A percentile compares a stretch with the other conserved stretches of the same genome.
Conservation (phyloP, 2,797 vertebrate species). For the Gymnothorax reevesii region DNA sequence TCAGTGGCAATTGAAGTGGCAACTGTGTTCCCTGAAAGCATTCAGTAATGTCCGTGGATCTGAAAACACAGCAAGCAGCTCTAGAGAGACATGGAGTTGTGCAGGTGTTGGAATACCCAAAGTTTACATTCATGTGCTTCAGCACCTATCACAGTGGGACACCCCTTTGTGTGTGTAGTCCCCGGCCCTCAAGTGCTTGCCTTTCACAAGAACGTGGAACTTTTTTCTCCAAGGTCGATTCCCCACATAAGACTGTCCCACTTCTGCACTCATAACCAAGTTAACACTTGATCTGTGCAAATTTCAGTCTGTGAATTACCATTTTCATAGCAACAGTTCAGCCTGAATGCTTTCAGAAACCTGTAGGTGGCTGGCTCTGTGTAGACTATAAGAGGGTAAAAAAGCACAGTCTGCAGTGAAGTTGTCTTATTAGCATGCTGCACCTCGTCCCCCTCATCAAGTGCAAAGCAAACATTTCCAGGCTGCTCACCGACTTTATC, state of each 20-base stretch:
- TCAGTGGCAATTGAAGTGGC: constrained; percentile 5
- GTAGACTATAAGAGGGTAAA: not conserved
- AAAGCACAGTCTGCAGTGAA: not conserved
- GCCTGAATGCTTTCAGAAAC: not conserved
- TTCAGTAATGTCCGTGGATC: not conserved
- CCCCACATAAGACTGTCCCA: not conserved
- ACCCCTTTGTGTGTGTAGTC: not conserved
- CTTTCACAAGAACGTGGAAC: not conserved
- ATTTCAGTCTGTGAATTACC: not conserved
- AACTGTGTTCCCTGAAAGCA: not conserved
- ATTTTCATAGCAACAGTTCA: not conserved
- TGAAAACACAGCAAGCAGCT: not conserved
- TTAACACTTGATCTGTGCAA: not conserved
- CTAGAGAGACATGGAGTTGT: not conserved
- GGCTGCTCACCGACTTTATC: not conserved
- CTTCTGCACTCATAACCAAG: not conserved
- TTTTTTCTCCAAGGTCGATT: not conserved
- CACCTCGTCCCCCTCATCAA: not conserved
- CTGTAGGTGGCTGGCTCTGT: not conserved
- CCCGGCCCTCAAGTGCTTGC: not conserved
- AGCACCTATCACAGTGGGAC: not conserved
- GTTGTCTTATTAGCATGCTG: not conserved
- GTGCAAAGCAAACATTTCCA: not conserved
- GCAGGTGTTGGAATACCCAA: not conserved
- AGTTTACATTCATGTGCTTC: not conserved